phyloP scores from a whole-genome alignment of 2,888 invertebrate species.

The Habrosyne pyritoides region DNA sequence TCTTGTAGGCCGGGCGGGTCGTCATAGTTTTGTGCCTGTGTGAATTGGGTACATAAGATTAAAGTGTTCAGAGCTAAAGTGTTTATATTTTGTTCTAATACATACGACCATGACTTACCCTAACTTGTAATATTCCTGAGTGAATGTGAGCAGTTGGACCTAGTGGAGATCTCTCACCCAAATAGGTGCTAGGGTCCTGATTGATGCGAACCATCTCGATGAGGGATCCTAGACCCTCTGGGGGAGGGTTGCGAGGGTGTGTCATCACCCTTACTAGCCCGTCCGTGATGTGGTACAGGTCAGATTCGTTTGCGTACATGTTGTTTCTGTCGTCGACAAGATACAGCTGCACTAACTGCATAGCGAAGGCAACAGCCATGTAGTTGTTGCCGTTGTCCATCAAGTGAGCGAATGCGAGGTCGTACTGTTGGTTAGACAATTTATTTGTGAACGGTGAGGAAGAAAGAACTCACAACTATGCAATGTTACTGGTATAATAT shows the following conservation, averaged over 20 bases:
- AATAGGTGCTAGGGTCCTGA: constrained; percentile 87
- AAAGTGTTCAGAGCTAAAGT: not conserved
- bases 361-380: constrained; percentile 93
- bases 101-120: constrained; percentile 77
- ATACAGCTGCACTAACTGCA: constrained; percentile 94
- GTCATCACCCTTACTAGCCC: constrained; percentile 90
- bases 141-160: constrained; percentile 96
- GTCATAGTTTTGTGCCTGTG: constrained; percentile 88
- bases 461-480: too few species aligned
- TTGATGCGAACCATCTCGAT: constrained; percentile 91
- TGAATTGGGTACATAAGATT: not conserved
- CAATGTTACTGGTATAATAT: too few species aligned
- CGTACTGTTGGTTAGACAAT: constrained; percentile 82
- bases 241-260: constrained; percentile 89
- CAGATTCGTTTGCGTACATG: constrained; percentile 90
- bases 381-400: constrained; percentile 94
- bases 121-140: constrained; percentile 93
- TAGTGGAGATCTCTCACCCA: constrained; percentile 90
- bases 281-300: constrained; percentile 94
- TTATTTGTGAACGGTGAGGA: not conserved
- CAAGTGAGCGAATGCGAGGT: constrained; percentile 90
- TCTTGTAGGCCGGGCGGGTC: constrained; percentile 97
- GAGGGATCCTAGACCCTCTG: constrained; percentile 91
- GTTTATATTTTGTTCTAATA: not conserved
- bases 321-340: constrained; percentile 92